Base-by-base conservation (phyloP, 2,113 vertebrate genomes). In the Chionodraco myersi region DNA sequence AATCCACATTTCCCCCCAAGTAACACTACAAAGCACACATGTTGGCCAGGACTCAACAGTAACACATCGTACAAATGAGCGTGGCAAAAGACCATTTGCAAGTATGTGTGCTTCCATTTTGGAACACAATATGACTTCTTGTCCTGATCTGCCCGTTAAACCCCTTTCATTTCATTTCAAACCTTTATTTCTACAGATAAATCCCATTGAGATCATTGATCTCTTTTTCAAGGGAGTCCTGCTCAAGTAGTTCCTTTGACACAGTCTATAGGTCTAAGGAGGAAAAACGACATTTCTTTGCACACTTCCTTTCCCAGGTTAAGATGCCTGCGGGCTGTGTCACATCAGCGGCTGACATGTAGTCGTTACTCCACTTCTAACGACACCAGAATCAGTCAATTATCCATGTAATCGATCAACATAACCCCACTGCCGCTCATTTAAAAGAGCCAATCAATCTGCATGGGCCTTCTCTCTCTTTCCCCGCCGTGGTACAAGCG, bases 381-480 rank as follows among this genome's bases (percentile, higher is more conserved):
- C 88, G 85, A 91, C 86, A 72, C 81, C 18, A 68, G 87, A 91
- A 91, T 89, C 83, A 89, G 87, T 92, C 90, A 91, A 89, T 92
- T 91, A 91, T 88, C 87, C 64, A 72, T 80, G 68, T 79, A 87
- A 92, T 92, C 88, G 83, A 92, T 91, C 79, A 92, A 82, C 85
- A 82, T 77, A 90, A 91, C 77, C 86, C 81, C 59, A 44, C 76
- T 75, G 66, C 82, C 77, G 72, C 86, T 92, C 82, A 89, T 91
- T 90, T 88, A 75, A 87, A 90, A 68, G 83, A 86, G 77, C 80
- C 80, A 78, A 88, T 93, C 90, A 90, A 91, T 92, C 89, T 87
- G 87, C 70, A 64, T 72, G 75, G 72, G 81, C 62, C 66, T 52
- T 66, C 81, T 77, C 49, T 79, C 60, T 51, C 3, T 81, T 58